Evolutionary conservation across 2,888 invertebrate genomes (phyloP), one percentile per base, ranked within the genome.

Genomic region (Agrenia bidenticulata): DNA sequence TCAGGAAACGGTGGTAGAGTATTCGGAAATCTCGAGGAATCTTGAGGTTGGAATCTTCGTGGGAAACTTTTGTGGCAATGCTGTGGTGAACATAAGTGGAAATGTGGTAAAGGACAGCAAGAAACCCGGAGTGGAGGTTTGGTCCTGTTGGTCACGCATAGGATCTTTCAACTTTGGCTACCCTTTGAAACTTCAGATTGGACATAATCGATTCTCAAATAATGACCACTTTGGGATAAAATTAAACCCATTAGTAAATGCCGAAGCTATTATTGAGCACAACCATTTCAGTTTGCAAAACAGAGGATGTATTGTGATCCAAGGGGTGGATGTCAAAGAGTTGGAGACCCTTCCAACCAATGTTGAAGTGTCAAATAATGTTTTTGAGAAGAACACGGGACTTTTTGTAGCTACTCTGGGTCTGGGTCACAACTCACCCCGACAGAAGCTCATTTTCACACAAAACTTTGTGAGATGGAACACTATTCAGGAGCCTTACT

Each of bases 61-160:
- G 73, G 96, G 97, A 1, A 99, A 99, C 80, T 95, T 88, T 78
- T 97, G 97, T 77, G 88, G 89, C 4, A 87, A 76, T 86, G 70
- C 89, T 51, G 87, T 89, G 82, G 87, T 96, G 1, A 97, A 97
- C 79, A 85, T 96, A n/a, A 94, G 92, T 0, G 90, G 90, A n/a
- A 94, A 93, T 79, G 86, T 84, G 80, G 94, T 97, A 79, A 89
- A 89, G 75, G 86, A 87, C 54, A 92, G 92, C 76, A 79, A 85
- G 27, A 87, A 88, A 77, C 89, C 89, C 67, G 92, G 90, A 1
- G 81, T 97, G 27, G 89, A 92, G 78, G 83, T 94, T 62, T 85
- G 88, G 65, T 89, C 94, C 0, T 96, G 94, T 80, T 94, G 91
- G 90, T 84, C 64, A 13, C 53, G 50, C 2, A 49, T 71, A 15